Evolutionary conservation across 1,140 invertebrate species (phyloP), one percentile per base, ranked within the genome.

Genomic region (Periplaneta americana): DNA sequence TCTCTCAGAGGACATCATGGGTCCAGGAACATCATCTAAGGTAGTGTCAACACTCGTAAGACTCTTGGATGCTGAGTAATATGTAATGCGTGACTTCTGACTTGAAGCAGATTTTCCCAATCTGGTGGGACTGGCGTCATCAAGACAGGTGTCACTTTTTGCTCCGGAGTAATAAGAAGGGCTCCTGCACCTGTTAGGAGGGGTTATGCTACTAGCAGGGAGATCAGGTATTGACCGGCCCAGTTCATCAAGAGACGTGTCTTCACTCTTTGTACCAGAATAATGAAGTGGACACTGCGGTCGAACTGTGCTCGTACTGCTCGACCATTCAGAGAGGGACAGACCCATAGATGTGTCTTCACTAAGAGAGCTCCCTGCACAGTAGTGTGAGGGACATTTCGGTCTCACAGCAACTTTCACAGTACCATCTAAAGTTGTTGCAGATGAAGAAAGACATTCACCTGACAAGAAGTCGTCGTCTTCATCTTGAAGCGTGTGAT

Each of bases 401-500:
- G 66, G 93, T 85, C 94, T 93, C 10, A 95, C 87, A 9, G 93
- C 94, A 84, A 94, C 93, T 86, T 94, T 92, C 0, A 95, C 94
- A 0, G 94, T 96, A 31, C 94, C 95, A 87, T 95, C 94, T 17
- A 95, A 88, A 84, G 94, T 94, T 18, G 36, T 75, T 66, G 81
- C 74, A 13, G 81, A 82, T 11, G 75, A 37, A 32, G 81, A 82
- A 28, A 80, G 66, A 74, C 77, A 78, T 34, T 80, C 80, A 22
- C 80, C 80, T 32, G 37, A 74, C 33, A 57, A 31, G 35, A 80
- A 57, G 18, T 34, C 34, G n/a, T 75, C 74, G 18, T 80, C 80
- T 34, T 80, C 80, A 84, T 91, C 90, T 83, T 91, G 90, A 57
- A 92, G 85, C 28, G 91, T 91, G 84, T 91, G 80, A n/a, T 84